These are phyloP conservation scores for Zaprionus obscuricornis DNA, from an alignment of 2,888 invertebrate species.

Conservation along the genomic window DNA sequence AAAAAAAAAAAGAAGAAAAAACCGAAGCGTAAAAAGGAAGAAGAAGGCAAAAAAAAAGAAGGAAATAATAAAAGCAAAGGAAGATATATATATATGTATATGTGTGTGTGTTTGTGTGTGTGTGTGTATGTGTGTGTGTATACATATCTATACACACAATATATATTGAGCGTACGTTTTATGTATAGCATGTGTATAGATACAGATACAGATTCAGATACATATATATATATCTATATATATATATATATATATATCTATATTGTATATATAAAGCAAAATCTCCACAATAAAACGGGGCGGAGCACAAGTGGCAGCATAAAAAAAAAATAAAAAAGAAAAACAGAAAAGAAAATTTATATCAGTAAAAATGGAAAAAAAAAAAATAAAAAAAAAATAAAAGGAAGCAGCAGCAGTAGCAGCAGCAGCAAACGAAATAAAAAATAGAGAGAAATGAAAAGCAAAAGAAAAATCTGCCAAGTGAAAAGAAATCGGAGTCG, in stretches of 20 bases:
- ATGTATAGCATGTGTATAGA: conserved; percentile 50
- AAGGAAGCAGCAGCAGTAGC: neutral
- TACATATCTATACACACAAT: conserved; percentile 59
- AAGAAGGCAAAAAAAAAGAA: conserved; percentile 26
- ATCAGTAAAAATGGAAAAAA: conserved; percentile 52
- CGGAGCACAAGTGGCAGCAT: conserved; percentile 75
- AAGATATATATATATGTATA: conserved; percentile 30
- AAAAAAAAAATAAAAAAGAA: conserved; percentile 20
- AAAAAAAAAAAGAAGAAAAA: conserved; percentile 40
- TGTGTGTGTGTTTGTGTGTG: conserved; percentile 24
- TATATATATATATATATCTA: conserved; percentile 23
- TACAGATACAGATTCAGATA: conserved; percentile 21
- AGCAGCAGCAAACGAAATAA: conserved; percentile 23
- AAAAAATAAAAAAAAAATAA: conserved; percentile 29
- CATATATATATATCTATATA: conserved; percentile 10
- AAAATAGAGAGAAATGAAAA: conserved; percentile 59
- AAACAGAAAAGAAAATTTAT: conserved; percentile 3
- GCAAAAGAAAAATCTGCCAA: conserved; percentile 77
- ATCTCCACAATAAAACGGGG: conserved; percentile 79
- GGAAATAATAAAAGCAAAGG: conserved; percentile 19
- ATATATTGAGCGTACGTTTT: conserved; percentile 55
- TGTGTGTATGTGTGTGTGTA: conserved; percentile 38
- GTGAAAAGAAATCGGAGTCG: conserved; percentile 78
- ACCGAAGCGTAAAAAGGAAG: conserved; percentile 19
- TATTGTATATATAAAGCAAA: conserved; percentile 55